phyloP scores from a whole-genome alignment of 2,113 vertebrate genomes.

The Catharus minimus region DNA sequence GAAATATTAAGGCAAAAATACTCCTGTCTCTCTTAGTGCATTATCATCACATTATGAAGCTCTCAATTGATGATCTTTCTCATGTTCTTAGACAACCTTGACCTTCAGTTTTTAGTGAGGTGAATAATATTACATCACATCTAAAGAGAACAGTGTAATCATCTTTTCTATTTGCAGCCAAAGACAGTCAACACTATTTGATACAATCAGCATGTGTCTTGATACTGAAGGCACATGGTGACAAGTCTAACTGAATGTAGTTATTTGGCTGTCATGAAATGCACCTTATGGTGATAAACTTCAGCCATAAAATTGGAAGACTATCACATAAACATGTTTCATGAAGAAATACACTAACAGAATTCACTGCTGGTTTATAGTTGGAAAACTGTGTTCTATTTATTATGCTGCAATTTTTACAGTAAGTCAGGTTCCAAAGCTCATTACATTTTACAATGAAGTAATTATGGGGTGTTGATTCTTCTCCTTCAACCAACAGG shows the following conservation, averaged over 20 bases:
- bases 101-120: conserved; percentile 78
- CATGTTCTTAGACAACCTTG: conserved; percentile 75
- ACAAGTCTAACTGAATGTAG: conserved; percentile 86
- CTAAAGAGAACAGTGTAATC: conserved; percentile 77
- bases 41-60: conserved; percentile 68
- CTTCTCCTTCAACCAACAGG: conserved; percentile 70
- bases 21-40: conserved; percentile 53
- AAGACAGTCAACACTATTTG: conserved; percentile 81
- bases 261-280: conserved; percentile 86
- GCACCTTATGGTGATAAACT: conserved; percentile 87
- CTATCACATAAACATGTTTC: conserved; percentile 89
- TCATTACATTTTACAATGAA: conserved; percentile 80
- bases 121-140: conserved; percentile 80
- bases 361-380: conserved; percentile 81
- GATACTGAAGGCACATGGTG: conserved; percentile 82
- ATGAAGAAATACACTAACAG: conserved; percentile 84
- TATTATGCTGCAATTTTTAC: conserved; percentile 77
- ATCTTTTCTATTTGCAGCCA: conserved; percentile 80
- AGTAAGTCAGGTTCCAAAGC: conserved; percentile 70
- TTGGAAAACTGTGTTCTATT: conserved; percentile 77
- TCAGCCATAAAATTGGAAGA: conserved; percentile 84
- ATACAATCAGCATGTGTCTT: conserved; percentile 89
- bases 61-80: conserved; percentile 72
- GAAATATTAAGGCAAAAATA: conserved; percentile 35
- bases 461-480: conserved; percentile 76